These are phyloP conservation scores for Chromobotia macracanthus DNA, from an alignment of 2,797 vertebrate genomes.

Conservation along the genomic window DNA sequence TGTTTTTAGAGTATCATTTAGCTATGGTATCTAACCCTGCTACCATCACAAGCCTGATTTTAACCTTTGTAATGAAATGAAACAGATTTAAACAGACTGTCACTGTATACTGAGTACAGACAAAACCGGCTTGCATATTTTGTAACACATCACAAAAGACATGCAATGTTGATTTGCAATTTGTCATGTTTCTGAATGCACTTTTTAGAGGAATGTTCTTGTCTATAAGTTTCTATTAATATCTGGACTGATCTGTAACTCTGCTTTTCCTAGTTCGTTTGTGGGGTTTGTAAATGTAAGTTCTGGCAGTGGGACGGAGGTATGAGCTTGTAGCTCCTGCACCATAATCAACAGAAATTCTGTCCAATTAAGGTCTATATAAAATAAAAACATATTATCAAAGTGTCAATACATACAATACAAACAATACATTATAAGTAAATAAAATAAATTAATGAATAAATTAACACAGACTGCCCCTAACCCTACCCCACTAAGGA, in stretches of 20 bases:
- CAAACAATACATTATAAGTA: no score
- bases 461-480: no score
- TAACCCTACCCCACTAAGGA: no score
- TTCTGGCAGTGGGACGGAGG: conserved; percentile 38
- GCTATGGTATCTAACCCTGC: conserved; percentile 90
- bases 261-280: conserved; percentile 66
- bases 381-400: conserved; percentile 79
- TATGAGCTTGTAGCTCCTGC: conserved; percentile 14
- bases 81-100: conserved; percentile 69
- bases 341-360: conserved; percentile 68
- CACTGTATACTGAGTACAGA: conserved; percentile 87
- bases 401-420: no score
- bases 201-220: conserved; percentile 97
- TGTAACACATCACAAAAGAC: conserved; percentile 78
- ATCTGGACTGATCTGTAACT: conserved; percentile 88
- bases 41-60: conserved; percentile 93
- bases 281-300: conserved; percentile 49
- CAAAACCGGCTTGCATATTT: conserved; percentile 89
- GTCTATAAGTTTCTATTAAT: conserved; percentile 92
- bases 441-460: no score
- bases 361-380: conserved; percentile 79
- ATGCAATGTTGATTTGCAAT: conserved; percentile 96
- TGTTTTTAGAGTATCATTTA: conserved; percentile 77
- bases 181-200: conserved; percentile 98
- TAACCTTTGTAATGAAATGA: conserved; percentile 84